phyloP scores from a whole-genome alignment of 2,888 invertebrate species.

The Xylota segnis region DNA sequence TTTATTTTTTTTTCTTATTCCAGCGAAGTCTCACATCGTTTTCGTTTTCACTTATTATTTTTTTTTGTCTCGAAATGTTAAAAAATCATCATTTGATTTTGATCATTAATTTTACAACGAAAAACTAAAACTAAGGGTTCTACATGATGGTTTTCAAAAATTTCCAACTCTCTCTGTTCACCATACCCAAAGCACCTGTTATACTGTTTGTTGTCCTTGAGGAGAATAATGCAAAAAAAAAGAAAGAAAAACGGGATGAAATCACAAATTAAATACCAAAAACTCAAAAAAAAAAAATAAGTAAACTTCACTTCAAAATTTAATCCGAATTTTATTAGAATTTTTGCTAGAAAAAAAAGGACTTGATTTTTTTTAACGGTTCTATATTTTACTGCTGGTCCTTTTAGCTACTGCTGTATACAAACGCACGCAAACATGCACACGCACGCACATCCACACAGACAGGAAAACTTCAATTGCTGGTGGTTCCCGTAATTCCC shows the following conservation, averaged over 20 bases:
- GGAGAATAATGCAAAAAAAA: slow-evolving; percentile 42
- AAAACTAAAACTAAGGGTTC: slow-evolving; percentile 14
- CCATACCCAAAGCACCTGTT: slow-evolving; percentile 72
- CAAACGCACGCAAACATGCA: slow-evolving; percentile 57
- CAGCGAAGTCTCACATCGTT: slow-evolving; percentile 18
- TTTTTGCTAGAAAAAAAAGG: slow-evolving; percentile 7
- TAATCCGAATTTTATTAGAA: neutral
- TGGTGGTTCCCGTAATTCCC: slow-evolving; percentile 75
- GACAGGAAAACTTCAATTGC: slow-evolving; percentile 72
- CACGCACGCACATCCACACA: slow-evolving; percentile 37
- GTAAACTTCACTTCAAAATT: slow-evolving; percentile 10
- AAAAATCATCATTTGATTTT: slow-evolving; percentile 19
- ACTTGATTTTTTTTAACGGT: slow-evolving; percentile 52
- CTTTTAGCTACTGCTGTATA: slow-evolving; percentile 61
- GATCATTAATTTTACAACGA: slow-evolving; percentile 3
- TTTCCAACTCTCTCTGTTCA: slow-evolving; percentile 56
- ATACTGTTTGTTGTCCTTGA: slow-evolving; percentile 76
- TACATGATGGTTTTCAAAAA: slow-evolving; percentile 44
- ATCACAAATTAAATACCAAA: neutral
- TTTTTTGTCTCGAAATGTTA: slow-evolving; percentile 38
- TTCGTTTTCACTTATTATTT: slow-evolving; percentile 53
- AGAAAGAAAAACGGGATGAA: slow-evolving; percentile 27
- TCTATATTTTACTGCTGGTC: slow-evolving; percentile 59
- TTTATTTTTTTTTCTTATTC: neutral
- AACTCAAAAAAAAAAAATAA: neutral